A percentile compares a stretch with the other conserved stretches of the same genome.
These are phyloP conservation scores for Threskiornis aethiopicus DNA, from an alignment of 2,797 vertebrate species.

Conservation along the genomic window DNA sequence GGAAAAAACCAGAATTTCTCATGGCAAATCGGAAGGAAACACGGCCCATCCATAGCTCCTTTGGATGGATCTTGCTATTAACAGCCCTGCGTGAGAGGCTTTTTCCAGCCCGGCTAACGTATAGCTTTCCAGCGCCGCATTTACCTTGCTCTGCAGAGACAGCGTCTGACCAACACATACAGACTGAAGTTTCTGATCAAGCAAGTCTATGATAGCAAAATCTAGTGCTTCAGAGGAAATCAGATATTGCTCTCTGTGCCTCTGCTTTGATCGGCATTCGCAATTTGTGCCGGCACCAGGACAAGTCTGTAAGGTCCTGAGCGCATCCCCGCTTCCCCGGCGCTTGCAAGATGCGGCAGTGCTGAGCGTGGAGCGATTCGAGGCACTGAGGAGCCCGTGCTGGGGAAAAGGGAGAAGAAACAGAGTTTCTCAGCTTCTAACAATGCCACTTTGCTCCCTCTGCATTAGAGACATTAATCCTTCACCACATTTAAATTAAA, in stretches of 20 bases:
- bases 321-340: fast-evolving
- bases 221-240: not conserved
- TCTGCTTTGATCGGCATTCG: not conserved
- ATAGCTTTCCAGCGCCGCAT: fast-evolving
- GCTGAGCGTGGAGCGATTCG: not conserved
- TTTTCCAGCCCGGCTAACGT: not conserved
- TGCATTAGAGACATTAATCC: not conserved
- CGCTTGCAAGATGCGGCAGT: not conserved
- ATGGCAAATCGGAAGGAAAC: not conserved
- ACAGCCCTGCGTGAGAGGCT: not conserved
- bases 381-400: not conserved
- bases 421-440: not conserved
- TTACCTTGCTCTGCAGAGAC: not conserved
- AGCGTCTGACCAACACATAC: not conserved
- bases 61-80: not conserved
- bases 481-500: not conserved
- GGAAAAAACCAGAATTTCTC: not conserved
- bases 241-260: not conserved
- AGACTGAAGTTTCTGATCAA: not conserved
- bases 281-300: not conserved
- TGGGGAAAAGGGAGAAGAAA: not conserved
- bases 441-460: not conserved
- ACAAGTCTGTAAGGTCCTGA: not conserved
- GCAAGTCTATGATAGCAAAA: not conserved
- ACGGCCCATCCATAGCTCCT: not conserved